Conservation (phyloP, 2,797 vertebrate genomes). For the Sardinella longiceps region DNA sequence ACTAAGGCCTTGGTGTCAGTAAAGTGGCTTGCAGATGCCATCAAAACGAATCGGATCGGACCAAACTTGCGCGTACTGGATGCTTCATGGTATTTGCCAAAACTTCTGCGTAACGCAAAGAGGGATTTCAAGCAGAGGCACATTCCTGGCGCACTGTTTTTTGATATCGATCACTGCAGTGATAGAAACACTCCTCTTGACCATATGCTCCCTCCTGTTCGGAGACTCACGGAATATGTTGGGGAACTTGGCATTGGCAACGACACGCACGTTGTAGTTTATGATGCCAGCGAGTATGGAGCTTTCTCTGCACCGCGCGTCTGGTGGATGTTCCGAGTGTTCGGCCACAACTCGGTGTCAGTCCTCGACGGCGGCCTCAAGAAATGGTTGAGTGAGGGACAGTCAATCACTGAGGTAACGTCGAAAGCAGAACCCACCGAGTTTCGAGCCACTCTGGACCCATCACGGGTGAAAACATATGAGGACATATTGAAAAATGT, state of each 20-base stretch:
- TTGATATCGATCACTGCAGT: conserved; percentile 86
- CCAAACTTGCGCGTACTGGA: conserved; percentile 78
- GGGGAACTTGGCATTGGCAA: conserved; percentile 80
- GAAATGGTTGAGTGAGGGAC: conserved; percentile 82
- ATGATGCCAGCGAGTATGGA: conserved; percentile 85
- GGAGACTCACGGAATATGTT: conserved; percentile 80
- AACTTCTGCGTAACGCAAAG: conserved; percentile 74
- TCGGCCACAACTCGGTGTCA: conserved; percentile 85
- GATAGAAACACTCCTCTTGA: conserved; percentile 82
- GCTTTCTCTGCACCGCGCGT: conserved; percentile 84
- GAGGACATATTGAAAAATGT: conserved; percentile 85
- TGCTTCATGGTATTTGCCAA: conserved; percentile 88
- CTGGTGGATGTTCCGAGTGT: conserved; percentile 95
- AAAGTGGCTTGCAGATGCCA: conserved; percentile 79
- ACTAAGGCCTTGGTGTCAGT: conserved; percentile 75
- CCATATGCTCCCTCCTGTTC: conserved; percentile 84
- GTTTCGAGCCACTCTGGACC: conserved; percentile 78
- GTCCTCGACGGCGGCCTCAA: conserved; percentile 85
- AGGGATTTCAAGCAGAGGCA: conserved; percentile 82
- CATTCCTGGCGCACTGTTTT: conserved; percentile 85
- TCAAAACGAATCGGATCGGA: conserved; percentile 63
- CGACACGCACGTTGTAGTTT: conserved; percentile 87
- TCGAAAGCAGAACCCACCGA: conserved; percentile 62
- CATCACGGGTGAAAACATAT: conserved; percentile 80
- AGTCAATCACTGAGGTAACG: conserved; percentile 70